Percentiles rank a stretch among this genome's conserved stretches.
These are phyloP conservation scores for Pissodes strobi DNA, from an alignment of 1,140 invertebrate genomes.

Conservation along the genomic window DNA sequence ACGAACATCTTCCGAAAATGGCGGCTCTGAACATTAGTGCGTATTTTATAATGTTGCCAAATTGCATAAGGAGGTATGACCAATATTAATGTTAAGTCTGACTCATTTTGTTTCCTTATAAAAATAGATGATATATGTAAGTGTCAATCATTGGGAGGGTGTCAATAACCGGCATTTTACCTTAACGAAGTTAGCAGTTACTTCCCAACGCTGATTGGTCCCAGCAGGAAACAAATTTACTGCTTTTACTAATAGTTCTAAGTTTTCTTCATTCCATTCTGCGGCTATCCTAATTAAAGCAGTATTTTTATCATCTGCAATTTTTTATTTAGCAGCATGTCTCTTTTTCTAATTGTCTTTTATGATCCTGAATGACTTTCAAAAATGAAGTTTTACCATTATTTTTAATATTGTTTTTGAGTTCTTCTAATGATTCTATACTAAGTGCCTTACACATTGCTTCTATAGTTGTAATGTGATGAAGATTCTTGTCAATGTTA, in stretches of 20 bases:
- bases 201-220: conserved; percentile 94
- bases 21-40: too few relatives aligned
- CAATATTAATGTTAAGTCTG: too few relatives aligned
- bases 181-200: conserved; percentile 93
- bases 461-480: conserved; percentile 87
- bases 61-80: too few relatives aligned
- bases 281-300: conserved; percentile 58
- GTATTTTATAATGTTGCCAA: too few relatives aligned
- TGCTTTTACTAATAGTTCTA: conserved; percentile 90
- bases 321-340: conserved; percentile 61
- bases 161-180: too few relatives aligned
- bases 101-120: too few relatives aligned
- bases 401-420: conserved; percentile 72
- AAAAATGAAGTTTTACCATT: conserved; percentile 70
- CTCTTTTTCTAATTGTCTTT: conserved; percentile 73
- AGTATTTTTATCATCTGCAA: conserved; percentile 55
- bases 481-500: conserved; percentile 73
- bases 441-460: conserved; percentile 84
- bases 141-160: too few relatives aligned
- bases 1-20: too few relatives aligned
- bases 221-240: conserved; percentile 96
- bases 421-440: conserved; percentile 72
- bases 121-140: too few relatives aligned
- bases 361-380: conserved; percentile 65
- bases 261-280: conserved; percentile 80